Conservation (phyloP, 2,888 invertebrate genomes). For the Crocallis elinguaria region DNA sequence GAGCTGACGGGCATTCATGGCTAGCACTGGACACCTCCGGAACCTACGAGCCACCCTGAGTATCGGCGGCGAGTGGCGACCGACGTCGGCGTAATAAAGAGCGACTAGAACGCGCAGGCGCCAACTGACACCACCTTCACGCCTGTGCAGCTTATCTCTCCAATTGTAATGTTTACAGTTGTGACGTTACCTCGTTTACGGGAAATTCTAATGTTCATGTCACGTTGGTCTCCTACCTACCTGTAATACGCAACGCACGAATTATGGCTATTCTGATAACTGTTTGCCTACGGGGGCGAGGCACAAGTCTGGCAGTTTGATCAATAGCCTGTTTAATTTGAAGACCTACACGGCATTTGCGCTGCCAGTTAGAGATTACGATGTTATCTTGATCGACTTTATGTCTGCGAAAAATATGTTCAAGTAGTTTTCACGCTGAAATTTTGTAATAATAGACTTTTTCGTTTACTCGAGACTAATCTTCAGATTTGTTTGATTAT, state of each 20-base stretch:
- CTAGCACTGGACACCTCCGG: constrained; percentile 33
- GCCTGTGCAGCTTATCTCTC: constrained; percentile 66
- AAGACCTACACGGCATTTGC: constrained; percentile 14
- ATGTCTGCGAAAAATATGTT: background rate
- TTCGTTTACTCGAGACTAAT: too few species aligned
- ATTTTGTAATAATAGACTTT: too few species aligned
- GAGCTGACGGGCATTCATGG: constrained; percentile 73
- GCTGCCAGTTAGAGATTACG: constrained; percentile 4
- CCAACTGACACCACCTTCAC: constrained; percentile 61
- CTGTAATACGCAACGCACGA: constrained; percentile 22
- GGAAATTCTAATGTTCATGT: constrained; percentile 49
- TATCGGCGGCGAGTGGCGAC: constrained; percentile 32
- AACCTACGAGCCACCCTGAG: constrained; percentile 30
- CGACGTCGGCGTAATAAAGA: constrained; percentile 57
- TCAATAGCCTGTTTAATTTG: constrained; percentile 11
- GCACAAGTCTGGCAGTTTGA: constrained; percentile 19
- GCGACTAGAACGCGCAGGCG: constrained; percentile 70
- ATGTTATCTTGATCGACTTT: constrained; percentile 6
- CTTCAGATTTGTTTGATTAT: too few species aligned
- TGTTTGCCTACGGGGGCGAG: constrained; percentile 25
- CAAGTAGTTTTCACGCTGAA: background rate
- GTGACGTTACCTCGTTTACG: constrained; percentile 58
- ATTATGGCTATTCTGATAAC: constrained; percentile 16
- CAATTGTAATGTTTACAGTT: constrained; percentile 57
- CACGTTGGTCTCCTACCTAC: constrained; percentile 33